Percentiles rank a stretch among this genome's conserved stretches.
Conservation (phyloP, 2,797 vertebrate genomes). For the Cyprinodon diabolis region DNA sequence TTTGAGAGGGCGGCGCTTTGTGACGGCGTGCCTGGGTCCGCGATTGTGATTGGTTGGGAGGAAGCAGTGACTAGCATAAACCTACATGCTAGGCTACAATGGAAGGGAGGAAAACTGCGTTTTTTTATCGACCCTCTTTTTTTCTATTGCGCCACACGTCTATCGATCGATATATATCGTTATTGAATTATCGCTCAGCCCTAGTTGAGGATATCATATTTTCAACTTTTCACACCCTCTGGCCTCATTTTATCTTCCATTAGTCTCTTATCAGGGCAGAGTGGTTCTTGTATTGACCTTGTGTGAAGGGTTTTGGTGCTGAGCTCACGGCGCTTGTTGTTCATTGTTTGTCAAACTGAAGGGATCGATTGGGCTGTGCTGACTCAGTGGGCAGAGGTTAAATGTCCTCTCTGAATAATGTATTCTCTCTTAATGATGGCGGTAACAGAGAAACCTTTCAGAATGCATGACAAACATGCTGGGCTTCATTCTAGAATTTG, state of each 20-base stretch:
- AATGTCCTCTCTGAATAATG: slow-evolving; percentile 71
- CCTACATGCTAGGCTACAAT: no score
- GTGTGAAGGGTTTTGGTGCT: slow-evolving; percentile 62
- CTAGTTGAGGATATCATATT: slow-evolving; percentile 30
- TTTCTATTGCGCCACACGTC: no score
- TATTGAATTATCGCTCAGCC: no score
- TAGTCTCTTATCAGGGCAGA: slow-evolving; percentile 64
- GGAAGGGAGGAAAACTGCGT: no score
- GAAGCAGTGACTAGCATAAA: no score
- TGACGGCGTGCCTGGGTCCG: no score
- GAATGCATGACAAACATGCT: slow-evolving; percentile 49
- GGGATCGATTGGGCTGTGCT: slow-evolving; percentile 66
- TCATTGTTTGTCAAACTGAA: slow-evolving; percentile 67
- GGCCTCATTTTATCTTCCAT: slow-evolving; percentile 54
- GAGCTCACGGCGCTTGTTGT: slow-evolving; percentile 40
- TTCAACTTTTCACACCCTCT: slow-evolving; percentile 38
- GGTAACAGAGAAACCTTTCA: slow-evolving; percentile 66
- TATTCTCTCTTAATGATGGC: slow-evolving; percentile 50
- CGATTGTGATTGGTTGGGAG: no score
- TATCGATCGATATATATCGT: no score
- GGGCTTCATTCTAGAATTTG: slow-evolving; percentile 28
- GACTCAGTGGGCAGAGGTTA: slow-evolving; percentile 71
- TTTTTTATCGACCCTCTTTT: no score
- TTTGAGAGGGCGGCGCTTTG: no score
- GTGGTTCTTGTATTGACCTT: slow-evolving; percentile 73